Conservation (phyloP, 2,888 invertebrate genomes). For the Apotomis capreana region DNA sequence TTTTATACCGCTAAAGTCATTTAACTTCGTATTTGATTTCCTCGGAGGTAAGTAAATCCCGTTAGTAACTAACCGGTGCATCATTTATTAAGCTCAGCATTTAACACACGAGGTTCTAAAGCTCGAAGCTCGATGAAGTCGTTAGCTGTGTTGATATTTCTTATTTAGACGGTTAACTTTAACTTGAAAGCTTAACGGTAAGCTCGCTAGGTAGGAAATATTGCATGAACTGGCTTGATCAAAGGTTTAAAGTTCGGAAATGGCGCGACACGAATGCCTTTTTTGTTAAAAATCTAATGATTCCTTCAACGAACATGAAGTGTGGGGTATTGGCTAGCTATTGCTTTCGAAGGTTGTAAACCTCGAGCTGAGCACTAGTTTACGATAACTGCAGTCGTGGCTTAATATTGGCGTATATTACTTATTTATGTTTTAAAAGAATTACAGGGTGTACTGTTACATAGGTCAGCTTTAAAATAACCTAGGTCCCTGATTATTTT, state of each 20-base stretch:
- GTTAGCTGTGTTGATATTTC: constrained; percentile 43
- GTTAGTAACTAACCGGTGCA: constrained; percentile 17
- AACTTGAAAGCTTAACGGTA: constrained; percentile 40
- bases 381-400: too few species aligned
- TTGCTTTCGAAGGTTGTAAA: too few species aligned
- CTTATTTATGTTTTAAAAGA: too few species aligned
- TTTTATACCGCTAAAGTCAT: neutral
- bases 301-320: too few species aligned
- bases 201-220: constrained; percentile 17
- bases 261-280: neutral
- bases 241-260: neutral
- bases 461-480: too few species aligned
- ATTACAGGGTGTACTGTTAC: too few species aligned
- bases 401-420: too few species aligned
- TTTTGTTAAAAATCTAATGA: too few species aligned
- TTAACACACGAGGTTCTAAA: constrained; percentile 24
- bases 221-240: constrained; percentile 15
- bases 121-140: constrained; percentile 35
- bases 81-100: constrained; percentile 21
- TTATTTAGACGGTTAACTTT: constrained; percentile 39
- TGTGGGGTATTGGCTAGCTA: too few species aligned
- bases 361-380: too few species aligned
- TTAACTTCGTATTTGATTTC: neutral
- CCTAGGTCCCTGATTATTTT: too few species aligned
- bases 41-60: constrained; percentile 13